These are phyloP conservation scores for Lasioglossum marginatum DNA, from an alignment of 2,888 invertebrate genomes.

Conservation along the genomic window DNA sequence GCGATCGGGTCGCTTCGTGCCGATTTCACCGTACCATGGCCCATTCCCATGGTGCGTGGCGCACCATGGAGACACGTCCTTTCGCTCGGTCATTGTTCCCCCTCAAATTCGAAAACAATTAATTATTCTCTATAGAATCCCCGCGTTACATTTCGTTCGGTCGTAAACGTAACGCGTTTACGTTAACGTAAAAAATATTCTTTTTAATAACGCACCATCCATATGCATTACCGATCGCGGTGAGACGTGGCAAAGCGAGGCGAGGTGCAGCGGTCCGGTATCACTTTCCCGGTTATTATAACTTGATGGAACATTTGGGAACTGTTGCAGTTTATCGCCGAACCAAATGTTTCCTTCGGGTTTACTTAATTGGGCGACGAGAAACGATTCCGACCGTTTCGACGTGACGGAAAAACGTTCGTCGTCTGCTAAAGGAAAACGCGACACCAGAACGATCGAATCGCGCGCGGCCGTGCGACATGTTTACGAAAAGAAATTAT, in stretches of 20 bases:
- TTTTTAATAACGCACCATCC: no score
- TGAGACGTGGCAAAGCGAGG: neutral
- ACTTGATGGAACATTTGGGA: neutral
- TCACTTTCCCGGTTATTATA: neutral
- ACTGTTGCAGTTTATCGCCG: neutral
- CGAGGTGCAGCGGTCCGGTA: neutral
- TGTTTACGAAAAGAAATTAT: neutral
- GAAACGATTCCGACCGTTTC: neutral
- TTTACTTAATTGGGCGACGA: constrained; percentile 31
- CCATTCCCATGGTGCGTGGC: no score
- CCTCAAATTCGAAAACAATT: neutral
- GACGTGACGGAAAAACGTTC: neutral
- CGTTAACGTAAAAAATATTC: no score
- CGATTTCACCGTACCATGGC: no score
- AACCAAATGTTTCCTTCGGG: neutral
- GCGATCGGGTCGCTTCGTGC: neutral
- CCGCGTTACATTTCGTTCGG: neutral
- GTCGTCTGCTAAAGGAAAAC: neutral
- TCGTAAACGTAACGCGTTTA: no score
- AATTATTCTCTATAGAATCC: neutral
- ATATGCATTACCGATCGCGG: no score
- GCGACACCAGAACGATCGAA: no score
- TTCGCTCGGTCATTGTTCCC: neutral
- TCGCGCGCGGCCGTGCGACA: neutral
- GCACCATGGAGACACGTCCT: no score